phyloP scores from a whole-genome alignment of 2,888 invertebrate genomes.

The Standfussiana lucernea region DNA sequence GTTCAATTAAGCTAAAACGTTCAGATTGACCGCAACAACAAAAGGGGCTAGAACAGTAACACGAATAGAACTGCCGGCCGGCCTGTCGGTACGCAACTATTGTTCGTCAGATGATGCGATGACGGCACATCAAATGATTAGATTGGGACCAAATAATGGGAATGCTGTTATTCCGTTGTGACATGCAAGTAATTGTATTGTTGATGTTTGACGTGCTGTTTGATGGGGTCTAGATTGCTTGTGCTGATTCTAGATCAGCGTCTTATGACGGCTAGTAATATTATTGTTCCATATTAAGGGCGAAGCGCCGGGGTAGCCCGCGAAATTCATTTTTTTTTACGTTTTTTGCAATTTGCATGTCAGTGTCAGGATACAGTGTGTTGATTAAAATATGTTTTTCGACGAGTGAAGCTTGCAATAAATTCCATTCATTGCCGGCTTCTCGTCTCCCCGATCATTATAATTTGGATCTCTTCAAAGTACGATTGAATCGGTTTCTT shows the following conservation, averaged over 20 bases:
- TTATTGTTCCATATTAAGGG: not conserved
- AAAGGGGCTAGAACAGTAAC: conserved; percentile 34
- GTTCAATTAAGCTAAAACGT: conserved; percentile 56
- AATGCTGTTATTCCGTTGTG: conserved; percentile 14
- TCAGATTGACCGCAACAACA: conserved; percentile 52
- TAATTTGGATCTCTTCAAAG: not conserved
- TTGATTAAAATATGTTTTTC: not conserved
- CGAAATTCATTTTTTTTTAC: not conserved
- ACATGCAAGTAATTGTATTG: conserved; percentile 36
- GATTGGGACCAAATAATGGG: conserved; percentile 49
- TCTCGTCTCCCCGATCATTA: too few relatives aligned
- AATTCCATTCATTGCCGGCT: too few relatives aligned
- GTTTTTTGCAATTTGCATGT: not conserved
- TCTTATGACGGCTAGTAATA: not conserved
- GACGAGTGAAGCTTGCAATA: not conserved
- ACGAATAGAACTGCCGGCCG: conserved; percentile 26
- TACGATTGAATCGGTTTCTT: not conserved
- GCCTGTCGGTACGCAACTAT: conserved; percentile 16
- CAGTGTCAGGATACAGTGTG: not conserved
- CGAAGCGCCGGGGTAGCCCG: not conserved
- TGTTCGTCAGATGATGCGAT: conserved; percentile 37
- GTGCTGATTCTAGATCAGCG: not conserved
- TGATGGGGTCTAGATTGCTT: not conserved
- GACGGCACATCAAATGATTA: conserved; percentile 45
- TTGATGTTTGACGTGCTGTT: conserved; percentile 15